Base-by-base conservation (phyloP, 2,888 invertebrate genomes). In the Cataglyphis cursor region DNA sequence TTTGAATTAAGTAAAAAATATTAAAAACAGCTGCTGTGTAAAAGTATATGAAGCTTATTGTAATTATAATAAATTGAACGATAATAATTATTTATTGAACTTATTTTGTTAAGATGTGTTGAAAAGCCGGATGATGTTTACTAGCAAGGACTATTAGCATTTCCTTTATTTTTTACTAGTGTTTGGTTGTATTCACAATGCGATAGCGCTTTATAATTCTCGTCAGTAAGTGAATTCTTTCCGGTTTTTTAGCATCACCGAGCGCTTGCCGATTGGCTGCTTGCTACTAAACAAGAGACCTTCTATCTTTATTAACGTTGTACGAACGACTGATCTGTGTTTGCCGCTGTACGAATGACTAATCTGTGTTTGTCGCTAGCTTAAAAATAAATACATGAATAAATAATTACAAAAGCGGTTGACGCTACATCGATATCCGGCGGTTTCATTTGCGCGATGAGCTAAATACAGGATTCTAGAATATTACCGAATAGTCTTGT, bases 111-210 rank as follows among this genome's bases (percentile, higher is more conserved):
- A 28, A 28, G 6, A 59, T 59, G 12, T n/a, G 41, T 38, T 59
- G 0, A 57, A 51, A 15, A 3, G 18, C 24, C n/a, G 3, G 24
- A 73, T 41, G n/a, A 57, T 57, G 10, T 18, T 18, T 9, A 3
- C 18, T 72, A 57, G 41, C n/a, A 73, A 73, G 24, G 1, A n/a
- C 12, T 41, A 73, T 12, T 59, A 59, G 18, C 41, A 41, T 41
- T 73, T 73, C 15, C 72, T 73, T 41, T 73, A 73, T 73, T 73
- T 73, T 10, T 24, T 51, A 41, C 24, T 9, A 57, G 24, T 57
- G 54, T 24, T 57, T 21, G 18, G 3, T 35, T 31, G 18, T 61
- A 62, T 10, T 61, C 61, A 35, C 24, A 35, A n/a, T 51, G 57
- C 24, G 57, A 73, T 73, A 28, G 18, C 38, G 57, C 12, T 73